Percentiles rank a stretch among this genome's conserved stretches.
phyloP scores from a whole-genome alignment of 2,113 vertebrate species.

The Sinocyclocheilus anophthalmus region DNA sequence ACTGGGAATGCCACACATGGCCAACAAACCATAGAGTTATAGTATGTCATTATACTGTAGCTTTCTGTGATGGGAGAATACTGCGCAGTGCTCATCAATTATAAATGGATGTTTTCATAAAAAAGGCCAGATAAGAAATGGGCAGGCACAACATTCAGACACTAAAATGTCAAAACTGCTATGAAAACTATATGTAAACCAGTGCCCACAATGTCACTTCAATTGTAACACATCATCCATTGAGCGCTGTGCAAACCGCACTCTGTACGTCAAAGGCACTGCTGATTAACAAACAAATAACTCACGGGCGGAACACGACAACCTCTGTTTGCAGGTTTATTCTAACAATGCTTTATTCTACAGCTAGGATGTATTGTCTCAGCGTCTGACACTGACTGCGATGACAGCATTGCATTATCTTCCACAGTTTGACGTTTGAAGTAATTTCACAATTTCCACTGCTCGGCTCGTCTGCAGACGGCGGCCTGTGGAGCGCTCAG shows the following conservation, averaged over 20 bases:
- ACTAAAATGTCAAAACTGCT: conserved; percentile 21
- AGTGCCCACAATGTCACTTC: not conserved
- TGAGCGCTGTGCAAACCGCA: no score
- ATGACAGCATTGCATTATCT: conserved; percentile 47
- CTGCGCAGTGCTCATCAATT: conserved; percentile 10
- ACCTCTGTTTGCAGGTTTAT: conserved; percentile 32
- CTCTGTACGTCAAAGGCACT: not conserved
- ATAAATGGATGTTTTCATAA: conserved; percentile 26
- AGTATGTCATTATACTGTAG: not conserved
- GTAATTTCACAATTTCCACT: conserved; percentile 72
- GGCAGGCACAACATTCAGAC: not conserved
- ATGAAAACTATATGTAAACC: not conserved
- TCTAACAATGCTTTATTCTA: conserved; percentile 53
- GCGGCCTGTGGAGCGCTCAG: conserved; percentile 64
- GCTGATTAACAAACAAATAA: conserved; percentile 38
- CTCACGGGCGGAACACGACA: not conserved
- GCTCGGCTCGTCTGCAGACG: conserved; percentile 62
- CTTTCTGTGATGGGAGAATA: conserved; percentile 5
- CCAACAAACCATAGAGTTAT: conserved; percentile 1
- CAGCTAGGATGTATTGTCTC: conserved; percentile 58
- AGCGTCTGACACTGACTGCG: conserved; percentile 58
- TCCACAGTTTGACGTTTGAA: conserved; percentile 56
- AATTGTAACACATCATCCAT: not conserved
- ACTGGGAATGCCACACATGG: not conserved
- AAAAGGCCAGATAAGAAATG: conserved; percentile 14